Evolutionary conservation across 2,797 vertebrate genomes (phyloP).

Genomic region (Monodelphis domestica): DNA sequence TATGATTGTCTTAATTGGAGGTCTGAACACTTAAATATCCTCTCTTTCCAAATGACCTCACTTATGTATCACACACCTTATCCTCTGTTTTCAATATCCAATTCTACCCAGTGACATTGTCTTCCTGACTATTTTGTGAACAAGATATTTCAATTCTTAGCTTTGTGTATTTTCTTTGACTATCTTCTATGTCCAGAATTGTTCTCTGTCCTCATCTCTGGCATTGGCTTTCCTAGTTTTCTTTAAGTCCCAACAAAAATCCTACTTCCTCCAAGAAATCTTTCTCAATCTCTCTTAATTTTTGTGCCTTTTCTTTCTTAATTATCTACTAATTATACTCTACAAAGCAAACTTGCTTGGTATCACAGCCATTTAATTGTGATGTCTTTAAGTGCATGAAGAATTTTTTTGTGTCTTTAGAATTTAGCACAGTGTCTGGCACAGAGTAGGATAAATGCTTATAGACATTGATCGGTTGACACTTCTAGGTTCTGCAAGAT

Average conservation of each 20-base stretch:
- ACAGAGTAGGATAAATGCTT: background rate
- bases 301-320: background rate
- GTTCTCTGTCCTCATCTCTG: background rate
- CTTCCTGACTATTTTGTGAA: background rate
- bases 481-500: background rate
- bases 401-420: background rate
- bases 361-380: background rate
- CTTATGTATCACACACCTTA: background rate
- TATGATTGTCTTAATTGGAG: background rate
- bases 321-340: background rate
- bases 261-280: background rate
- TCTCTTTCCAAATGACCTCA: background rate
- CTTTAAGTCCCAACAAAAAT: background rate
- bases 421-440: background rate
- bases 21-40: background rate
- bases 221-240: background rate
- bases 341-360: background rate
- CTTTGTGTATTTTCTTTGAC: background rate
- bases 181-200: background rate
- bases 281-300: background rate
- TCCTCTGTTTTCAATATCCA: background rate
- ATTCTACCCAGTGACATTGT: background rate
- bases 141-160: background rate
- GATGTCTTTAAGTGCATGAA: background rate
- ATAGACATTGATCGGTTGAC: background rate